Conservation (phyloP, 2,888 invertebrate species). For the Beris chalybata region DNA sequence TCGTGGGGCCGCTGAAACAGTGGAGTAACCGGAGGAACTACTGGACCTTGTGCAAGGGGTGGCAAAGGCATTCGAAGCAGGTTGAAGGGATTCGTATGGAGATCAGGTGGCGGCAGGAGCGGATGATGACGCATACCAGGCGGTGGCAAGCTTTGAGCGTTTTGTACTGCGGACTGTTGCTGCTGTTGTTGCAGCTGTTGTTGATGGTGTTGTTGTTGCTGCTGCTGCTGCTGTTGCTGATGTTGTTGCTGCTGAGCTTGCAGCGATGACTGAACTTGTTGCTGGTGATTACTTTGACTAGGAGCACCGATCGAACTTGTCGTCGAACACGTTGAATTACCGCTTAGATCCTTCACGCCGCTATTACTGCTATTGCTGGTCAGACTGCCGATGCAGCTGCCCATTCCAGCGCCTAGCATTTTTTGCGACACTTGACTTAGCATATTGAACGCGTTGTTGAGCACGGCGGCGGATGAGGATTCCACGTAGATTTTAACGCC, state of each 20-base stretch:
- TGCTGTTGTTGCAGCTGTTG: slow-evolving; percentile 53
- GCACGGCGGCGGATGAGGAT: slow-evolving; percentile 54
- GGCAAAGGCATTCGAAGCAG: slow-evolving; percentile 77
- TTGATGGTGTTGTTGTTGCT: slow-evolving; percentile 47
- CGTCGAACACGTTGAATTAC: slow-evolving; percentile 40
- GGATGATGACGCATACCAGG: slow-evolving; percentile 69
- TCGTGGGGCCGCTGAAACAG: slow-evolving; percentile 78
- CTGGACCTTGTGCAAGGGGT: slow-evolving; percentile 68
- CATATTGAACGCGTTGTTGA: slow-evolving; percentile 33
- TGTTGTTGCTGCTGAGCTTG: slow-evolving; percentile 57
- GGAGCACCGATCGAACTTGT: slow-evolving; percentile 40
- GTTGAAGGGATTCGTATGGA: slow-evolving; percentile 74
- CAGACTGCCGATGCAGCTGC: slow-evolving; percentile 33
- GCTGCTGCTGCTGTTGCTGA: slow-evolving; percentile 60
- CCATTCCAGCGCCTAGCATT: slow-evolving; percentile 29
- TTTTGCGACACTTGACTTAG: slow-evolving; percentile 41
- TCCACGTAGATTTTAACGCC: slow-evolving; percentile 92
- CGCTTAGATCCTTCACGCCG: slow-evolving; percentile 42
- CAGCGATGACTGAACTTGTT: slow-evolving; percentile 41
- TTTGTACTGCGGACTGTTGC: slow-evolving; percentile 60
- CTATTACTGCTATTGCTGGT: slow-evolving; percentile 34
- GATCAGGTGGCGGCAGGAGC: slow-evolving; percentile 70
- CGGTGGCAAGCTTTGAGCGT: slow-evolving; percentile 62
- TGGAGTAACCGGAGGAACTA: slow-evolving; percentile 69
- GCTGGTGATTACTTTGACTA: slow-evolving; percentile 41